A percentile compares a stretch with the other conserved stretches of the same genome.
Evolutionary conservation across 2,113 vertebrate species (phyloP).

Genomic region (Syngnathus floridae): DNA sequence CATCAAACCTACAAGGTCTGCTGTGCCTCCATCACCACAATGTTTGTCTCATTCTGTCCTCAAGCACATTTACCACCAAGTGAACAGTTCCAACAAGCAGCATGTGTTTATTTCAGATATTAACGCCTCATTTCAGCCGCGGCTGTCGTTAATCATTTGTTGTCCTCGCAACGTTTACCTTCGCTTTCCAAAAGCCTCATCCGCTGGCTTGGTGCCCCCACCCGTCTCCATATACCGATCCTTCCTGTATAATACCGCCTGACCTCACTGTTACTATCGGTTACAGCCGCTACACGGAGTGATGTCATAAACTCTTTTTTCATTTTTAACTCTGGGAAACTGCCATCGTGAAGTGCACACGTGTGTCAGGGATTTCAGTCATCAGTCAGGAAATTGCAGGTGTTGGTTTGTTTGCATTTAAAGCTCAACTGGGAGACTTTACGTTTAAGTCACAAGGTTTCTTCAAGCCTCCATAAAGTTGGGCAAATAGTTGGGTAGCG

Average conservation of each 20-base stretch:
- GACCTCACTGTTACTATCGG: constrained; percentile 64
- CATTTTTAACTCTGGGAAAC: constrained; percentile 26
- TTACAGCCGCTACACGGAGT: constrained; percentile 48
- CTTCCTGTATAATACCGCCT: constrained; percentile 38
- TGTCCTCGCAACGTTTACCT: constrained; percentile 3
- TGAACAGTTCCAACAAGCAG: background rate
- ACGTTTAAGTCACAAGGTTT: constrained; percentile 49
- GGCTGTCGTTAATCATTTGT: constrained; percentile 8
- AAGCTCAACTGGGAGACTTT: constrained; percentile 56
- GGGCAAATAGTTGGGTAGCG: too few relatives aligned
- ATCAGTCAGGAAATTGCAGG: constrained; percentile 67
- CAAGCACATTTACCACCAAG: background rate
- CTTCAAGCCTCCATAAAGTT: constrained; percentile 11
- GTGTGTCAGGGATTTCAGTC: constrained; percentile 59
- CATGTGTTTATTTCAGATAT: constrained; percentile 5
- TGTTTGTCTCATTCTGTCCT: constrained; percentile 9
- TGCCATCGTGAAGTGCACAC: constrained; percentile 16
- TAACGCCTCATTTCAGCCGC: constrained; percentile 6
- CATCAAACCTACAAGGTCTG: constrained; percentile 2
- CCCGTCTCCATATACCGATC: constrained; percentile 10
- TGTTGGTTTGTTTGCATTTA: constrained; percentile 68
- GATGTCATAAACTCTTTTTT: constrained; percentile 55
- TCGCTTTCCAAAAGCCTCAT: constrained; percentile 9
- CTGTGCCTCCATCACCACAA: background rate
- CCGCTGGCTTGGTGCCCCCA: constrained; percentile 8